A percentile compares a stretch with the other conserved stretches of the same genome.
phyloP scores from a whole-genome alignment of 2,113 vertebrate genomes.

The Podarcis cretensis region DNA sequence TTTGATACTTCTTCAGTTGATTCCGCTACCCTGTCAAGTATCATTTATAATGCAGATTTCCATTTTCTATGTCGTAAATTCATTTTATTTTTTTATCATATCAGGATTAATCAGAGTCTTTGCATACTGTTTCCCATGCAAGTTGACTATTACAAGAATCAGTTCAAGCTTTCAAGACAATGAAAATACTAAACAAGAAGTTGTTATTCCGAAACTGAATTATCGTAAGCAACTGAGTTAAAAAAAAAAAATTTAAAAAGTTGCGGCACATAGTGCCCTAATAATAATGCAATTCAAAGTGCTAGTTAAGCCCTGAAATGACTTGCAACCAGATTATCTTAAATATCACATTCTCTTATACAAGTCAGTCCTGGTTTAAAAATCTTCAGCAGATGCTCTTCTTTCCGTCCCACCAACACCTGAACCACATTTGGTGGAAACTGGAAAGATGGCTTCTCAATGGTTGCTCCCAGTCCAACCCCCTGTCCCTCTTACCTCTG shows the following conservation, averaged over 20 bases:
- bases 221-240: background rate
- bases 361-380: background rate
- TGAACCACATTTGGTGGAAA: background rate
- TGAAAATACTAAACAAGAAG: too few species aligned
- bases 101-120: background rate
- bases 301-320: background rate
- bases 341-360: background rate
- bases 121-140: too few species aligned
- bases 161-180: background rate
- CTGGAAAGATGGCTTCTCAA: background rate
- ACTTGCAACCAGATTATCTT: background rate
- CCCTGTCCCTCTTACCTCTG: slow-evolving; percentile 83
- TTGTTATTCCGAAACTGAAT: background rate
- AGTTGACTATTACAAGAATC: too few species aligned
- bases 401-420: background rate
- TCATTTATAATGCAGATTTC: background rate
- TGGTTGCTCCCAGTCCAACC: background rate
- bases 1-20: slow-evolving; percentile 91
- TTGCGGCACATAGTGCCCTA: background rate
- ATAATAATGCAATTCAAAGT: background rate
- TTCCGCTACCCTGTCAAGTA: slow-evolving; percentile 85
- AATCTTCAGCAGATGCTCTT: background rate
- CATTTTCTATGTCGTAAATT: background rate
- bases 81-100: background rate
- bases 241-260: too few species aligned